These are phyloP conservation scores for Coenobita brevimanus DNA, from an alignment of 1,140 invertebrate genomes.

Conservation along the genomic window DNA sequence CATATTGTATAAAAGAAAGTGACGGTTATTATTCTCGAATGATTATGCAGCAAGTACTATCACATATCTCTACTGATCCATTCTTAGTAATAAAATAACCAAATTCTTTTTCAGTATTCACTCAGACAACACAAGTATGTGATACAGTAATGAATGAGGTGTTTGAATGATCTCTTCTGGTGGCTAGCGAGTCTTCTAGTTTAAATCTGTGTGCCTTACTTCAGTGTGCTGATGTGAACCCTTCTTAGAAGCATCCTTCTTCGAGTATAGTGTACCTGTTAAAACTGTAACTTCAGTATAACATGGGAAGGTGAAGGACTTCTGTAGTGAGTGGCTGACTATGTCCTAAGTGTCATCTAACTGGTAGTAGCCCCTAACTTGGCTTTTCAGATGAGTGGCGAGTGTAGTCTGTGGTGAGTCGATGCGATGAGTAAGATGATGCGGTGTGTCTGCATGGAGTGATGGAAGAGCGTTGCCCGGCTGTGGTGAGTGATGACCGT, in stretches of 20 bases:
- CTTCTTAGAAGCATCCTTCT: constrained; percentile 30
- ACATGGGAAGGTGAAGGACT: constrained; percentile 13
- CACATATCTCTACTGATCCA: too few species aligned
- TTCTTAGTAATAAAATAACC: too few species aligned
- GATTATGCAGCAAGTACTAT: too few species aligned
- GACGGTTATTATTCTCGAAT: too few species aligned
- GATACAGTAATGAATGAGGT: constrained; percentile 37
- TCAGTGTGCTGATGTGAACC: constrained; percentile 40
- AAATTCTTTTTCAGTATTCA: constrained; percentile 19
- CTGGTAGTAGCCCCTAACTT: constrained; percentile 69
- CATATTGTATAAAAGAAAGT: too few species aligned
- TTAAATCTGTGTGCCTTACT: constrained; percentile 38
- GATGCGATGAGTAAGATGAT: constrained; percentile 63
- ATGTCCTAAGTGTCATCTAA: constrained; percentile 65
- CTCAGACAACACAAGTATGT: constrained; percentile 46
- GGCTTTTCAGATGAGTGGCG: constrained; percentile 69
- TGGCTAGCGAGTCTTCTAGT: constrained; percentile 33
- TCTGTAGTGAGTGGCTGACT: constrained; percentile 54
- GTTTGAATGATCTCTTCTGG: constrained; percentile 43
- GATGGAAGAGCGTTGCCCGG: constrained; percentile 62
- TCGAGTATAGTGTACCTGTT: constrained; percentile 44
- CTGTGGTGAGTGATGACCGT: constrained; percentile 65
- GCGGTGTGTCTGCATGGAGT: constrained; percentile 67
- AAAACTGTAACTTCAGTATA: constrained; percentile 18
- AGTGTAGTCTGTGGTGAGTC: constrained; percentile 64